phyloP scores from a whole-genome alignment of 2,888 invertebrate species.

The Nycteola revayana region DNA sequence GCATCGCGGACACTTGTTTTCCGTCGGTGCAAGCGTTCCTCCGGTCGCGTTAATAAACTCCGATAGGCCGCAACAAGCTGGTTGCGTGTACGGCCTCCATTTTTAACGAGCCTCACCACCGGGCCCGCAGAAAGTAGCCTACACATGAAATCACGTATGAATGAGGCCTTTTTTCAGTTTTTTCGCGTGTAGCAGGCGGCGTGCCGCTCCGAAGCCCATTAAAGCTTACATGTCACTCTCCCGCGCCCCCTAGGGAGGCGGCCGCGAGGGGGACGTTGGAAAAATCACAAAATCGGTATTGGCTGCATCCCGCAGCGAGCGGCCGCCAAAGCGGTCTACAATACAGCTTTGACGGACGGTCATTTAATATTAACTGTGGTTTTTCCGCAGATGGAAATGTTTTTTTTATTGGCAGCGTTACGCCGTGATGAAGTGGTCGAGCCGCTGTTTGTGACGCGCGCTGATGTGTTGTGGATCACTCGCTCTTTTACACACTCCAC shows the following conservation, averaged over 20 bases:
- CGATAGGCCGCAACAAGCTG: constrained; percentile 74
- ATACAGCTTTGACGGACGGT: constrained; percentile 80
- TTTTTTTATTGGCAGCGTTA: constrained; percentile 74
- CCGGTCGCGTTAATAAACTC: constrained; percentile 72
- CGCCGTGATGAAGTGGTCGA: constrained; percentile 77
- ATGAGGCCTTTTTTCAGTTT: constrained; percentile 77
- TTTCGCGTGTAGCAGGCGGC: constrained; percentile 74
- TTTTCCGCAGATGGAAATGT: constrained; percentile 79
- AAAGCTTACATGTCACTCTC: constrained; percentile 80
- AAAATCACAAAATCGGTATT: constrained; percentile 79
- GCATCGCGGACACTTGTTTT: constrained; percentile 53
- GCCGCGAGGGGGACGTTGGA: constrained; percentile 43
- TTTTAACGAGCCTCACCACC: constrained; percentile 77
- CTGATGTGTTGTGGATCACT: constrained; percentile 68
- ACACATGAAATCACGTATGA: constrained; percentile 81
- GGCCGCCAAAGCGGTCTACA: constrained; percentile 64
- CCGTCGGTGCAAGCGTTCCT: constrained; percentile 50
- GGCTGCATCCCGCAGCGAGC: constrained; percentile 66
- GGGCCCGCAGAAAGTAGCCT: constrained; percentile 78
- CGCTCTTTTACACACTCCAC: constrained; percentile 68
- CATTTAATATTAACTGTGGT: constrained; percentile 82
- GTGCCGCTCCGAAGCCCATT: constrained; percentile 73
- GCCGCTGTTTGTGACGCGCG: constrained; percentile 73
- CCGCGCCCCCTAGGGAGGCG: constrained; percentile 38
- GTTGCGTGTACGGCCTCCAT: constrained; percentile 70